Evolutionary conservation across 2,888 invertebrate genomes (phyloP).

Genomic region (Drosophila atripex): DNA sequence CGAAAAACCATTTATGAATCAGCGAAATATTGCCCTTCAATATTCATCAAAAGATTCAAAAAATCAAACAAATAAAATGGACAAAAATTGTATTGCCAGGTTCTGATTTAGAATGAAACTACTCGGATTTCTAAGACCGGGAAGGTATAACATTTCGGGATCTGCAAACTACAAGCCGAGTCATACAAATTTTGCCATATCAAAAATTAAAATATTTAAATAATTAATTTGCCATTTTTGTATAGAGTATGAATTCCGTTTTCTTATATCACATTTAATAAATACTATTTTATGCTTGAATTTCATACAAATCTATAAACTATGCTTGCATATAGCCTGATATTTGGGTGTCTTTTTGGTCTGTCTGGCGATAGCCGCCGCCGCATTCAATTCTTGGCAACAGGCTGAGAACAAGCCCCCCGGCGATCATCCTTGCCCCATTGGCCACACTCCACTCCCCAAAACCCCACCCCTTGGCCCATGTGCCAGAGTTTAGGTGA

Average conservation of each 20-base stretch:
- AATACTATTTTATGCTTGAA: conserved; percentile 12
- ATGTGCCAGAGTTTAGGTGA: conserved; percentile 63
- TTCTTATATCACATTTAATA: conserved; percentile 6
- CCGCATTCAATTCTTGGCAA: conserved; percentile 57
- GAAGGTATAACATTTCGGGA: too few species aligned
- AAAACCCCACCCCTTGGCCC: conserved; percentile 27
- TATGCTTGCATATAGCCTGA: conserved; percentile 58
- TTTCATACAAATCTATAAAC: conserved; percentile 20
- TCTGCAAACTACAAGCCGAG: too few species aligned
- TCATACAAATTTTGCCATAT: too few species aligned
- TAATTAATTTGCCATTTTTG: too few species aligned
- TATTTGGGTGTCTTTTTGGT: not conserved
- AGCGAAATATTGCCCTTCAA: too few species aligned
- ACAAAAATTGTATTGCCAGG: too few species aligned
- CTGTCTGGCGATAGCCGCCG: conserved; percentile 46
- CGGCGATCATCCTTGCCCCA: not conserved
- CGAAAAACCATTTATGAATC: too few species aligned
- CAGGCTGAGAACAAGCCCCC: conserved; percentile 52
- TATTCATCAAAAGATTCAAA: too few species aligned
- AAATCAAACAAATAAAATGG: too few species aligned
- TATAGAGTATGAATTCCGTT: not conserved
- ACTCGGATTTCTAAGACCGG: too few species aligned
- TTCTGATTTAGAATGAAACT: too few species aligned
- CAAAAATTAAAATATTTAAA: too few species aligned
- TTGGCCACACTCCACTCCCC: conserved; percentile 1